Evolutionary conservation across 2,797 vertebrate species (phyloP), one percentile per base, ranked within the genome.

Genomic region (Masticophis lateralis): DNA sequence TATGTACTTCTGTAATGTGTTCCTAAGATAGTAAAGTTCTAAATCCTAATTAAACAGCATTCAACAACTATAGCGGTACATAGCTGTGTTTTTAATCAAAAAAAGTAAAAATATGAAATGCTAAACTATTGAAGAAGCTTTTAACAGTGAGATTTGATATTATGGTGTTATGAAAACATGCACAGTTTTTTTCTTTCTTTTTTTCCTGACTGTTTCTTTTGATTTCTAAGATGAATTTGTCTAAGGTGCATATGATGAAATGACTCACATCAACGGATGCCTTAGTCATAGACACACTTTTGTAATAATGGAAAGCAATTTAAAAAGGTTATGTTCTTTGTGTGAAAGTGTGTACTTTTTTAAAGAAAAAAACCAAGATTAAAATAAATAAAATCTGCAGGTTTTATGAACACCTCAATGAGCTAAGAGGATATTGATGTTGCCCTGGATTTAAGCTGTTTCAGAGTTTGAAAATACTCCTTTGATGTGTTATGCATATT

Each of bases 401-500:
- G 28, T 83, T 93, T 88, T 83, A 91, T 89, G 51, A 53, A 66
- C 25, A 91, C 53, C 32, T 63, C 63, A 37, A 57, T 61, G n/a
- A 53, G 51, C 27, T 66, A 89, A 89, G 57, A 89, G 74, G 61
- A 86, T 61, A 56, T 63, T 88, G 57, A 56, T 91, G 83, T 32
- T 86, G 32, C n/a, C 32, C 90, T 83, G 25, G 87, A 89, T 91
- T 91, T 86, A 88, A 63, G 57, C n/a, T 88, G 28, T 57, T 88
- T 87, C 56, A 18, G 27, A 91, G 27, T 87, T 74, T 93, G 57
- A 66, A 89, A 91, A 89, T 53, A 57, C 47, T 89, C 69, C 56
- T 91, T 91, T 47, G 51, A 66, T 86, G 59, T 93, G 63, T 66
- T 59, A 93, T 93, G 90, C 89, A 93, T 93, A 91, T 93, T 91